These are phyloP conservation scores for Achatina immaculata DNA, from an alignment of 1,140 invertebrate genomes.

Conservation along the genomic window DNA sequence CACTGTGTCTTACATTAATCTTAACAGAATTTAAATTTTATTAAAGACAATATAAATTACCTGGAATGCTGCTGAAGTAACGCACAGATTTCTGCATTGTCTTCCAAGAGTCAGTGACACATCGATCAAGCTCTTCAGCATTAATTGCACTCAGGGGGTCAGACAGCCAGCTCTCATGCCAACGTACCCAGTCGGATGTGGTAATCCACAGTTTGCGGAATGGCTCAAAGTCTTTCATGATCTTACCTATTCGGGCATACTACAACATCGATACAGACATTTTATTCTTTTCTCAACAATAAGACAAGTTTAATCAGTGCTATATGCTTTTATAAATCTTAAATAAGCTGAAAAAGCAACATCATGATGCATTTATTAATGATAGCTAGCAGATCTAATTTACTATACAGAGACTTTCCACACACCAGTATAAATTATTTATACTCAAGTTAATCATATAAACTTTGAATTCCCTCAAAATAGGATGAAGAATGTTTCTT, in stretches of 20 bases:
- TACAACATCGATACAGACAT: conserved; percentile 55
- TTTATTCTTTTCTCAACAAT: background rate
- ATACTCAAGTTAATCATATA: no score
- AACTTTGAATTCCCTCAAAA: no score
- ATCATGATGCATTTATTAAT: no score
- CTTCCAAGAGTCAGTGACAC: conserved; percentile 79
- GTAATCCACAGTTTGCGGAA: conserved; percentile 84
- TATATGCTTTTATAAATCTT: no score
- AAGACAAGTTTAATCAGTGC: background rate
- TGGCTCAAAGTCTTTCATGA: conserved; percentile 85
- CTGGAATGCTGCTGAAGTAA: conserved; percentile 78
- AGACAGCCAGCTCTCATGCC: conserved; percentile 81
- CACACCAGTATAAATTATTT: no score
- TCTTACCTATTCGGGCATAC: conserved; percentile 78
- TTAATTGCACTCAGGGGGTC: conserved; percentile 82
- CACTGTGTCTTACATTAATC: no score
- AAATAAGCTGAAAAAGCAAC: no score
- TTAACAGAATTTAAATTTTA: no score
- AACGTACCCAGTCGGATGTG: conserved; percentile 81
- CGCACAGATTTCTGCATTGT: conserved; percentile 78
- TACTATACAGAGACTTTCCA: no score
- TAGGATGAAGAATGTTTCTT: no score
- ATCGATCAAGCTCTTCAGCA: conserved; percentile 77
- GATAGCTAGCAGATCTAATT: no score
- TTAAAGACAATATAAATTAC: no score